Evolutionary conservation across 2,113 vertebrate species (phyloP).

Genomic region (Perca flavescens): DNA sequence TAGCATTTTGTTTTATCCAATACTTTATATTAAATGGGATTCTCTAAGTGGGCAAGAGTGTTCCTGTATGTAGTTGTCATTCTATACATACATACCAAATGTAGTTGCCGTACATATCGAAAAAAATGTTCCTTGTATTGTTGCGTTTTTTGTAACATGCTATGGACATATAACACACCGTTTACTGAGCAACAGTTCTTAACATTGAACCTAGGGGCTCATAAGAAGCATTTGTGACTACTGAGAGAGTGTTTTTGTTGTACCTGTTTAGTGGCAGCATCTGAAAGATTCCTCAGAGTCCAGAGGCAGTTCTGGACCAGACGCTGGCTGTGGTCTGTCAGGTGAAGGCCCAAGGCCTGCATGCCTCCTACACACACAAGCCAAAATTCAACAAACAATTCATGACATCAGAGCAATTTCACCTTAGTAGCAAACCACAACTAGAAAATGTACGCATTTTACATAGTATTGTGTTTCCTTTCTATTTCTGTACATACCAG

Average conservation of each 20-base stretch:
- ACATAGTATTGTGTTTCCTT: neutral
- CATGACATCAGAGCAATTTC: neutral
- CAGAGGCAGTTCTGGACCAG: conserved; percentile 99
- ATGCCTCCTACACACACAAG: conserved; percentile 90
- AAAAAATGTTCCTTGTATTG: too few species aligned
- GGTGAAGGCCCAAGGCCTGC: conserved; percentile 98
- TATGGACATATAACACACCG: neutral
- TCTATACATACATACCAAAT: neutral
- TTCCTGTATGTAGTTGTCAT: neutral
- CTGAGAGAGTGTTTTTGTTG: neutral
- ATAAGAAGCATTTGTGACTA: neutral
- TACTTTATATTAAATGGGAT: neutral
- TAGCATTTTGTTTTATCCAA: neutral
- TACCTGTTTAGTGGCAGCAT: conserved; percentile 99
- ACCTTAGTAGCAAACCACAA: neutral
- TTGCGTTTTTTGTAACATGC: neutral
- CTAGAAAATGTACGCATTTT: neutral
- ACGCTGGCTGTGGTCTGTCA: conserved; percentile 97
- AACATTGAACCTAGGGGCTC: neutral
- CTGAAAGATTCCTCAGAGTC: conserved; percentile 98
- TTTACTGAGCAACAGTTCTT: neutral
- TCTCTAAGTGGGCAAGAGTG: neutral
- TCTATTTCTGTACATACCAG: conserved; percentile 86
- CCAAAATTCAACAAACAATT: conserved; percentile 3
- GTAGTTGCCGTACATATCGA: too few species aligned